phyloP scores from a whole-genome alignment of 2,888 invertebrate genomes.

The Andrena flavipes region DNA sequence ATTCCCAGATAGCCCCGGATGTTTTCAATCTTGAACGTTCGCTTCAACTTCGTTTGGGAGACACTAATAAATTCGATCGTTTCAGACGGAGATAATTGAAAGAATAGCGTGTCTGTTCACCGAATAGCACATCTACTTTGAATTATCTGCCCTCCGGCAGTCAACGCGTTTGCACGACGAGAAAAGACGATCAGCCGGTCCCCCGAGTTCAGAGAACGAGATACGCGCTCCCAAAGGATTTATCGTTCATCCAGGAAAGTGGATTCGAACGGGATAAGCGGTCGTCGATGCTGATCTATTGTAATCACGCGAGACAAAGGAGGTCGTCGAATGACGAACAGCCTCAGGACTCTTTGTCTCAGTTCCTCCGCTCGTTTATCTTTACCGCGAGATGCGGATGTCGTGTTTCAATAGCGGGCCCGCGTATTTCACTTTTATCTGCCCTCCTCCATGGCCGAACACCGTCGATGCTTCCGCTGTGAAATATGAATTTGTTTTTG shows the following conservation, averaged over 20 bases:
- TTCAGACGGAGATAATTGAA: not conserved
- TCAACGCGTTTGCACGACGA: not conserved
- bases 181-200: not conserved
- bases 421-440: conserved; percentile 81
- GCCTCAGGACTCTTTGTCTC: conserved; percentile 55
- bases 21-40: conserved; percentile 15
- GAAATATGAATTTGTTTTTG: conserved; percentile 81
- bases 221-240: conserved; percentile 28
- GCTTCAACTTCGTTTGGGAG: not conserved
- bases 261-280: conserved; percentile 66
- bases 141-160: not conserved
- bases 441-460: conserved; percentile 66
- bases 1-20: not conserved
- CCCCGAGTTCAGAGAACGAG: not conserved
- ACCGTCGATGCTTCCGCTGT: conserved; percentile 64
- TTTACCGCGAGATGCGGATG: conserved; percentile 63
- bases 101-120: not conserved
- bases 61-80: not conserved
- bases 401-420: conserved; percentile 70
- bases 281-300: conserved; percentile 68
- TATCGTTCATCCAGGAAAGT: conserved; percentile 44
- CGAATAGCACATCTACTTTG: not conserved
- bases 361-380: conserved; percentile 70
- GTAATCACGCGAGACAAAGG: conserved; percentile 68
- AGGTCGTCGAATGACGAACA: conserved; percentile 69